Base-by-base conservation (phyloP, 2,888 invertebrate species). In the Atherix ibis region DNA sequence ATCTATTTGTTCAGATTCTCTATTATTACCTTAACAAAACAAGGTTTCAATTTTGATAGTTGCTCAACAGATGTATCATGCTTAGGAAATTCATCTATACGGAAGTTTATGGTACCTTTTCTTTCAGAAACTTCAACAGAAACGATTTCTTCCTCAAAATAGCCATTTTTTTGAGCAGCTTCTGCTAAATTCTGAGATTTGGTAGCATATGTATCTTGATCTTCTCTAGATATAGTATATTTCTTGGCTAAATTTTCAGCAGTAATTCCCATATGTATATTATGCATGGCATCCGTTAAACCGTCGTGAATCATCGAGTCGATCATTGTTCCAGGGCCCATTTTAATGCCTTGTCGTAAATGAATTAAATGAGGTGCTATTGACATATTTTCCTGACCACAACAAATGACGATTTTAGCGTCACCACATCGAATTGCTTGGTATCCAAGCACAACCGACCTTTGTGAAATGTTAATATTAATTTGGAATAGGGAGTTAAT, bases 381-480 rank as follows among this genome's bases (percentile, higher is more conserved):
- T 34, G 77, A 78, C 87, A 87, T 87, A 46, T 64, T 77, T 58
- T 87, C 87, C 62, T 83, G 83, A 0, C 87, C 87, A 18, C 83
- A 84, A 46, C 77, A 76, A 14, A 87, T 67, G 4, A 82, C 70
- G 40, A 83, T 63, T 16, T 64, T 55, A 3, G 72, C 63, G 47
- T 82, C 80, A 4, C 75, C 77, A 32, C 63, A 54, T 41, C 66
- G 66, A 37, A 85, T 76, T 1, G 79, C 67, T 52, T 76, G 71
- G 45, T 67, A 75, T 9, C 73, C 85, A 46, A 76, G 58, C 13
- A 63, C 64, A 19, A 85, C 72, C 18, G 76, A 58, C 55, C 77
- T 76, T 37, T 18, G 48, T 44, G 37, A 34, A 28, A 31, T 13
- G 17, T 34, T 6, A 25, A 18, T 28, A 4, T 12, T 19, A 28